These are phyloP conservation scores for Ceratotherium simum DNA, from an alignment of 2,113 vertebrate species.

Conservation along the genomic window DNA sequence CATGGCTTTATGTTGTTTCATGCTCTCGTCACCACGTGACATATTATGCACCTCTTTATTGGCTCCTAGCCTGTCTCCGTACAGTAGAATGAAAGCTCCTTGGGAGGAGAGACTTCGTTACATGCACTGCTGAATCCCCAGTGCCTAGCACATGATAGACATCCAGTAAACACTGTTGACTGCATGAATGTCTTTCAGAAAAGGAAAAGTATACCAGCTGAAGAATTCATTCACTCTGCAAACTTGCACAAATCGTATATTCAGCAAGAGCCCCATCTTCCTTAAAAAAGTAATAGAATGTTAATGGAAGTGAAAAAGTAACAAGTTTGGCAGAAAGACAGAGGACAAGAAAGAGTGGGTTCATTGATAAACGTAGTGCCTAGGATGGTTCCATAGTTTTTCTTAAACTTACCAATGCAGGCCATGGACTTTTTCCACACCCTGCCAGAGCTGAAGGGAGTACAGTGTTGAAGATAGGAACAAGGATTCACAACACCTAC, in stretches of 20 bases:
- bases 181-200: background rate
- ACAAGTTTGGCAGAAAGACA: background rate
- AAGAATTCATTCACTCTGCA: background rate
- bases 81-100: background rate
- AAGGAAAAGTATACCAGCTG: background rate
- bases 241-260: background rate
- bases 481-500: conserved; percentile 62
- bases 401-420: background rate
- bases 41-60: background rate
- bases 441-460: background rate
- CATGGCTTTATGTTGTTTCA: background rate
- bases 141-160: background rate
- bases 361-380: background rate
- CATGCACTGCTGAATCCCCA: background rate
- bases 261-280: background rate
- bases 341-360: background rate
- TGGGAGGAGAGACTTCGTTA: background rate
- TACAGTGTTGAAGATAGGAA: background rate
- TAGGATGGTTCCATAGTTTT: background rate
- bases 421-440: background rate
- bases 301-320: background rate
- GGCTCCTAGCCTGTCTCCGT: background rate
- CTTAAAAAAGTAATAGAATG: background rate
- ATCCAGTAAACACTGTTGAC: background rate
- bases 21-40: background rate